Percentiles rank a stretch among this genome's conserved stretches.
Conservation (phyloP, 92 coral and sea anemone genomes). For the Epizoanthus illoricatus region DNA sequence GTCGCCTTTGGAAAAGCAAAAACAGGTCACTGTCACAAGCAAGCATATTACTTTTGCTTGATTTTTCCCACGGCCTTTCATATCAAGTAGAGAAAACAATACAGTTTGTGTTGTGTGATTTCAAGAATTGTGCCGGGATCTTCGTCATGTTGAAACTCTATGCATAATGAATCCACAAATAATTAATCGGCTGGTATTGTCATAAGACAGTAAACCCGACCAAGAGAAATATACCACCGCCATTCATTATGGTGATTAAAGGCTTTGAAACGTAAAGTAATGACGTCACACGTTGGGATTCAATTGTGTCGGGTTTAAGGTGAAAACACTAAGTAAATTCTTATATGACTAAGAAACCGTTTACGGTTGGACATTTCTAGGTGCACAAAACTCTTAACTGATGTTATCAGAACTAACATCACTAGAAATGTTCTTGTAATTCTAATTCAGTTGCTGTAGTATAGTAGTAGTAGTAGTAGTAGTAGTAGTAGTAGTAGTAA, state of each 20-base stretch:
- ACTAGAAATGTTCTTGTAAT: too few species aligned
- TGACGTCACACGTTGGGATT: constrained; percentile 15
- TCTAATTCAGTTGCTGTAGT: neutral
- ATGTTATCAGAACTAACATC: too few species aligned
- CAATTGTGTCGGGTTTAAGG: neutral
- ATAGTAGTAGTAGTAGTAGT: too few species aligned
- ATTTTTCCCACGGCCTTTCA: constrained; percentile 2
- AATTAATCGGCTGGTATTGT: neutral
- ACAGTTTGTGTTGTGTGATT: neutral
- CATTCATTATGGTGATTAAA: neutral
- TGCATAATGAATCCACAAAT: neutral
- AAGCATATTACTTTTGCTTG: neutral
- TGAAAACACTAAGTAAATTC: neutral
- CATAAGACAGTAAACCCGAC: neutral
- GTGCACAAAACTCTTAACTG: neutral
- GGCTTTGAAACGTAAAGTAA: neutral
- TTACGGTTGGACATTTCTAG: neutral
- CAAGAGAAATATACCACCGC: neutral
- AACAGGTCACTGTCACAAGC: neutral
- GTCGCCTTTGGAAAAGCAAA: constrained; percentile 54
- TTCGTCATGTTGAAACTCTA: neutral
- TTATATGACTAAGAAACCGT: neutral
- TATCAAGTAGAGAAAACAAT: neutral
- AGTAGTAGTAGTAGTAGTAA: too few species aligned
- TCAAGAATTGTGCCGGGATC: neutral